Base-by-base conservation (phyloP, 2,888 invertebrate genomes). In the Hermaeophaga mercurialis region DNA sequence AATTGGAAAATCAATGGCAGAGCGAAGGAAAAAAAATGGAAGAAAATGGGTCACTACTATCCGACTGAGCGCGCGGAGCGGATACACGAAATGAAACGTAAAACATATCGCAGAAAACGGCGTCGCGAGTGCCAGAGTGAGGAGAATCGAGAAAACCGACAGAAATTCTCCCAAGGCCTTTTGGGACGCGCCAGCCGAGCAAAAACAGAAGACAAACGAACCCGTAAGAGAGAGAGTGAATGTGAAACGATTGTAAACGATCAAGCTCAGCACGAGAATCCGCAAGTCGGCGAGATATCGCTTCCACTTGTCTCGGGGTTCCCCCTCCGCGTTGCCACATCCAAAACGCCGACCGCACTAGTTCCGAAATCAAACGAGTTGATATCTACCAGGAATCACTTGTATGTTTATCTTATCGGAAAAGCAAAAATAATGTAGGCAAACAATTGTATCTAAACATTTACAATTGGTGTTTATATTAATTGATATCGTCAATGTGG, bases 231-330 rank as follows among this genome's bases (percentile, higher is more conserved):
- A 61, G 61, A 61, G 61, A 61, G 61, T 63, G 63, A 58, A 60
- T 55, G 61, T 61, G 63, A 58, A 60, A 58, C 63, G 61, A 57
- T 58, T 56, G 63, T 61, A 56, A 61, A 63, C 61, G 59, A 62
- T 60, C 59, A 54, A 54, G 59, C 62, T 58, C 57, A 54, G 60
- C 60, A 47, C 56, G 56, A 54, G 58, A 61, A 58, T 58, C 58
- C 61, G 52, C 56, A 54, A 58, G 54, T 54, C 47, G 52, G 48
- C 59, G 47, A 57, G 54, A 58, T 58, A 54, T 54, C 58, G 56
- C 62, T 63, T 63, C 64, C 64, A 64, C 64, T 63, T 62, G 61
- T 63, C 63, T 65, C 56, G 63, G 52, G 58, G 59, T 53, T 56
- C 58, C 50, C 58, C 50, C 49, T 41, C 61, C 9, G 28, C 45